These are phyloP conservation scores for Diabrotica virgifera DNA, from an alignment of 1,140 invertebrate species.

Conservation along the genomic window DNA sequence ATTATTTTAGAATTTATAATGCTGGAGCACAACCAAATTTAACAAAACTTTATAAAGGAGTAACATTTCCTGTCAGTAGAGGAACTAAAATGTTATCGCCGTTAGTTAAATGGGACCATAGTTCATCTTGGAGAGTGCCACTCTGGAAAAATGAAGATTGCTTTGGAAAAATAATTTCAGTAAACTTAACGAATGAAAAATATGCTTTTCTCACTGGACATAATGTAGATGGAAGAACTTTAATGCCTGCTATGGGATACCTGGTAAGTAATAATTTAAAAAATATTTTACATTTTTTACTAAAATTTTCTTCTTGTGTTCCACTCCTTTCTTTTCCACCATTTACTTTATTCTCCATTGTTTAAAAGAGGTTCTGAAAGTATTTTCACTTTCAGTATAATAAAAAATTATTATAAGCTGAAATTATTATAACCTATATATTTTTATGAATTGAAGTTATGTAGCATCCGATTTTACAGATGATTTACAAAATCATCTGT, in stretches of 20 bases:
- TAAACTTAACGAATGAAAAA: conserved; percentile 63
- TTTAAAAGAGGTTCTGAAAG: too few species aligned
- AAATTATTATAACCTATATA: too few species aligned
- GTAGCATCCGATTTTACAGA: too few species aligned
- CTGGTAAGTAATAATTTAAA: background rate
- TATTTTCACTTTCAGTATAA: too few species aligned
- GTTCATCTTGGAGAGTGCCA: conserved; percentile 43
- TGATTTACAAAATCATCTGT: too few species aligned
- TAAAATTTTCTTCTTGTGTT: too few species aligned
- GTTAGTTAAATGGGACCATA: conserved; percentile 64
- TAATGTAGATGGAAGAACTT: conserved; percentile 78
- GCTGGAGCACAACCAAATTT: conserved; percentile 11
- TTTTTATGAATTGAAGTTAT: too few species aligned
- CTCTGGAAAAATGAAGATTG: conserved; percentile 49
- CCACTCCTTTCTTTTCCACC: too few species aligned
- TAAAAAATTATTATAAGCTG: too few species aligned
- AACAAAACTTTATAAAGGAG: conserved; percentile 50
- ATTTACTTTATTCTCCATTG: too few species aligned
- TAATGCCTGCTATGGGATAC: conserved; percentile 87
- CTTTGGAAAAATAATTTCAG: conserved; percentile 58
- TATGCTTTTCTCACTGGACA: conserved; percentile 79
- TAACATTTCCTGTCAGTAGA: conserved; percentile 57
- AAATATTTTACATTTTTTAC: too few species aligned
- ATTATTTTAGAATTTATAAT: background rate
- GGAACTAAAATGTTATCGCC: conserved; percentile 60